Percentiles rank a stretch among this genome's conserved stretches.
phyloP scores from a whole-genome alignment of 2,797 vertebrate species.

The Diplodus puntazzo region DNA sequence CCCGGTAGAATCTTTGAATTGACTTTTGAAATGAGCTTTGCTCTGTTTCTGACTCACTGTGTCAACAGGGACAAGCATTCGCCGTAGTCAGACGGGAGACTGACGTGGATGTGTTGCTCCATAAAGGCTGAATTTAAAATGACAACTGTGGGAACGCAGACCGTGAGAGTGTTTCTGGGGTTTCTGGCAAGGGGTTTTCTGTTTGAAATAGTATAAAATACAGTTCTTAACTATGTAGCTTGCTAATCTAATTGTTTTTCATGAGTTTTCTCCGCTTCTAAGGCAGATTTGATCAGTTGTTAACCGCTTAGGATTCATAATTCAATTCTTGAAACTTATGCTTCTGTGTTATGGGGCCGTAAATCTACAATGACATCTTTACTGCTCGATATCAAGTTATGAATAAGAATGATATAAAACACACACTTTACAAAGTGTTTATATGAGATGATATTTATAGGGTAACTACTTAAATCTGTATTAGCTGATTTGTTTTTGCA shows the following conservation, averaged over 20 bases:
- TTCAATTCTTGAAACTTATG: slow-evolving; percentile 9
- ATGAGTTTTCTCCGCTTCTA: slow-evolving; percentile 27
- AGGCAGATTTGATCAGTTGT: slow-evolving; percentile 31
- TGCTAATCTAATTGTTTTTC: slow-evolving; percentile 43
- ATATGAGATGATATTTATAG: background rate
- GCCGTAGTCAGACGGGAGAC: slow-evolving; percentile 1
- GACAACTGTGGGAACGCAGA: slow-evolving; percentile 36
- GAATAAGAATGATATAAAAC: slow-evolving; percentile 7
- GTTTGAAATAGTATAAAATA: slow-evolving; percentile 37
- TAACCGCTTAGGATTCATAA: slow-evolving; percentile 3
- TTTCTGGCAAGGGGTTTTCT: slow-evolving; percentile 31
- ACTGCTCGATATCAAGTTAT: slow-evolving; percentile 14
- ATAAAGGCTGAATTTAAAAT: slow-evolving; percentile 4
- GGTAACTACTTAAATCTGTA: background rate
- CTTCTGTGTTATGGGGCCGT: slow-evolving; percentile 4
- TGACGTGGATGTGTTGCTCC: slow-evolving; percentile 1
- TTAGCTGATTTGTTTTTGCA: background rate
- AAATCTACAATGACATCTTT: slow-evolving; percentile 33
- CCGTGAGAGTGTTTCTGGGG: slow-evolving; percentile 9
- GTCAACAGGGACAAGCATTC: background rate
- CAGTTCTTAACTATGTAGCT: slow-evolving; percentile 25
- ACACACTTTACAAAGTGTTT: background rate
- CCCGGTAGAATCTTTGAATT: slow-evolving; percentile 12
- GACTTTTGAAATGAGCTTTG: slow-evolving; percentile 15
- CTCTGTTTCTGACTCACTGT: background rate